phyloP scores from a whole-genome alignment of 2,888 invertebrate species.

The Synanthedon andrenaeformis region DNA sequence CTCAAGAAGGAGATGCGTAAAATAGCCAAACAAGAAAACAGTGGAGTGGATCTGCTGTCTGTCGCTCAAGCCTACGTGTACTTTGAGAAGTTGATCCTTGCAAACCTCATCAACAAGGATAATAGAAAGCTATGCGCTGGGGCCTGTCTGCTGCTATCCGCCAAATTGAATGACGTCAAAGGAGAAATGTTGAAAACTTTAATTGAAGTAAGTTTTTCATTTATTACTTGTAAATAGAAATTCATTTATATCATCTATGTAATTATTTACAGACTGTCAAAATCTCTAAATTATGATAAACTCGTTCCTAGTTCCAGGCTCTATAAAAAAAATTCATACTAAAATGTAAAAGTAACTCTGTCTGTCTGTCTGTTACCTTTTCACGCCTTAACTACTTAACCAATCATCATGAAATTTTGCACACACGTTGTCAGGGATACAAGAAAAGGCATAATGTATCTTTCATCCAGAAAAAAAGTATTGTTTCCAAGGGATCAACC shows the following conservation, averaged over 20 bases:
- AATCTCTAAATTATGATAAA: neutral
- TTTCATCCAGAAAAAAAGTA: no score
- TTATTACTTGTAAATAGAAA: slow-evolving; percentile 2
- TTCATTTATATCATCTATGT: neutral
- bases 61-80: slow-evolving; percentile 98
- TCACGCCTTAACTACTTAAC: no score
- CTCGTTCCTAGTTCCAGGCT: neutral
- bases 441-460: no score
- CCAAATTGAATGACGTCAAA: slow-evolving; percentile 97
- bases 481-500: no score
- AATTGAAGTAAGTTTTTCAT: slow-evolving; percentile 77
- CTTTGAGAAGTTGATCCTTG: slow-evolving; percentile 95
- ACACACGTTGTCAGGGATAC: no score
- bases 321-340: neutral
- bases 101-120: slow-evolving; percentile 92
- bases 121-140: slow-evolving; percentile 97
- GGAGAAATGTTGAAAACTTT: slow-evolving; percentile 87
- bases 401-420: no score
- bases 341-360: no score
- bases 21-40: slow-evolving; percentile 86
- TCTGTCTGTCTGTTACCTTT: no score
- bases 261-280: no score
- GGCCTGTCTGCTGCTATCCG: slow-evolving; percentile 91
- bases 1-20: slow-evolving; percentile 96
- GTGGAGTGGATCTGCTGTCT: slow-evolving; percentile 85